phyloP scores from a whole-genome alignment of 2,797 vertebrate genomes.

The Hapalemur alaotrensis region DNA sequence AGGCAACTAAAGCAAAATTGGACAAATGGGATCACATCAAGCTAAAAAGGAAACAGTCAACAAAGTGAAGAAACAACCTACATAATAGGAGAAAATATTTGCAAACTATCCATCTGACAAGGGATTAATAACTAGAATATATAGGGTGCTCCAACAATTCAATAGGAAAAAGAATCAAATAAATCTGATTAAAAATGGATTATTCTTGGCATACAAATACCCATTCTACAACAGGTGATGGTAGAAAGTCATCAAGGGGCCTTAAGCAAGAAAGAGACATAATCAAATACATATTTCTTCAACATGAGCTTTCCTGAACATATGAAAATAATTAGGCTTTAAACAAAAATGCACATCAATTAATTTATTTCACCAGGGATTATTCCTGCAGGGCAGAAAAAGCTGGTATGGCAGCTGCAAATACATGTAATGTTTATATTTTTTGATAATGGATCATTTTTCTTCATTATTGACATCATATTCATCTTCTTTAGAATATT shows the following conservation, averaged over 20 bases:
- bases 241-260: neutral
- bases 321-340: slow-evolving; percentile 47
- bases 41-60: neutral
- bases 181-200: neutral
- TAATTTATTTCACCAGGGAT: slow-evolving; percentile 59
- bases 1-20: neutral
- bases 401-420: slow-evolving; percentile 50
- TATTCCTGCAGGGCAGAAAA: slow-evolving; percentile 48
- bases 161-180: neutral
- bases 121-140: neutral
- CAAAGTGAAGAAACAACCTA: neutral
- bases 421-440: slow-evolving; percentile 36
- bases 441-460: slow-evolving; percentile 55
- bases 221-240: neutral
- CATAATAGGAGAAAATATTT: neutral
- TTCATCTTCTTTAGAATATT: slow-evolving; percentile 36
- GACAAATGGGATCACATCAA: neutral
- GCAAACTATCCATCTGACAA: neutral
- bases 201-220: neutral
- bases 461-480: slow-evolving; percentile 61
- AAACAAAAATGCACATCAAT: slow-evolving; percentile 46
- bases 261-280: neutral
- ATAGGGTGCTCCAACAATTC: neutral
- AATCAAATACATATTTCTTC: slow-evolving; percentile 29
- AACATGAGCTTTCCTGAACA: neutral